These are phyloP conservation scores for Nanorana parkeri DNA, from an alignment of 2,113 vertebrate genomes.

Conservation along the genomic window DNA sequence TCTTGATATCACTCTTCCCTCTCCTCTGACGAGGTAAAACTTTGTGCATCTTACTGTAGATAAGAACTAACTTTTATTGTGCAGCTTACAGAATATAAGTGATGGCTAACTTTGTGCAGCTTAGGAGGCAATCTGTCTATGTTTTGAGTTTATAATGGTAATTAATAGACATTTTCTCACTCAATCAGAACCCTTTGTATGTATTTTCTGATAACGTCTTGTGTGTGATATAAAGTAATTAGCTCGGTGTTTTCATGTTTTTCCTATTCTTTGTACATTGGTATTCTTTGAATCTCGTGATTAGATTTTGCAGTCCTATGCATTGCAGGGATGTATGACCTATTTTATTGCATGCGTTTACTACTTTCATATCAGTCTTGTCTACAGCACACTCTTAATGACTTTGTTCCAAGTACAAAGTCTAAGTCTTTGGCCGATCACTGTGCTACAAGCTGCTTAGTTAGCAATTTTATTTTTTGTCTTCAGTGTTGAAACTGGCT, in stretches of 20 bases:
- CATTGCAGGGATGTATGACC: background rate
- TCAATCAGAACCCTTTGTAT: too few relatives aligned
- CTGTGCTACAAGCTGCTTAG: background rate
- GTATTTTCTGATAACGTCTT: background rate
- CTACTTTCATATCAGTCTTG: background rate
- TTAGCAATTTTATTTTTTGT: background rate
- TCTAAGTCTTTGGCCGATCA: background rate
- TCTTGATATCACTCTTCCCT: conserved; percentile 85
- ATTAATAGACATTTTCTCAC: too few relatives aligned
- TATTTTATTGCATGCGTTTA: conserved; percentile 6
- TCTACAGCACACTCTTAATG: background rate
- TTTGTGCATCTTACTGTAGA: background rate
- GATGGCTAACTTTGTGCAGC: too few relatives aligned
- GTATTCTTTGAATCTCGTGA: background rate
- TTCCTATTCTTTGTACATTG: conserved; percentile 7
- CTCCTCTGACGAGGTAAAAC: conserved; percentile 83
- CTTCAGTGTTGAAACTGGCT: too few relatives aligned
- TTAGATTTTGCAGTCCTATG: conserved; percentile 16
- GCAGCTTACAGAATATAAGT: too few relatives aligned
- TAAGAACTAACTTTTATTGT: too few relatives aligned
- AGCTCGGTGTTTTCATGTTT: too few relatives aligned
- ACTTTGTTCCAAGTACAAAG: background rate
- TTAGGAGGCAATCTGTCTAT: too few relatives aligned
- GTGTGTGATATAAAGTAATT: background rate
- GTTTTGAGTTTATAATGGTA: too few relatives aligned